Base-by-base conservation (phyloP, 2,113 vertebrate genomes). In the Melanocharis versteri region DNA sequence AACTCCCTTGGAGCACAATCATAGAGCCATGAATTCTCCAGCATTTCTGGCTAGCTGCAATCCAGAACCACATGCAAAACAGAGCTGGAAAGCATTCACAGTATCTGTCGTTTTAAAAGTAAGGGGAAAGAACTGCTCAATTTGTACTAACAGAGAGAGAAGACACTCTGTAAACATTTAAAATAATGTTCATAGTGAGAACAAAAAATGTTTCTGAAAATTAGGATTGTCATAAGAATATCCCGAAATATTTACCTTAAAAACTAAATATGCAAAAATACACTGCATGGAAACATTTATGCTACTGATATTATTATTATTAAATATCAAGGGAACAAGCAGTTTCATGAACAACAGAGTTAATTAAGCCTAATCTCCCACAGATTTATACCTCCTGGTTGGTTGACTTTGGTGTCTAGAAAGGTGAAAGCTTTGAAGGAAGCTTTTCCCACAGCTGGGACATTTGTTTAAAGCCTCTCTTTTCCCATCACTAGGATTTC, bases 341-440 rank as follows among this genome's bases (percentile, higher is more conserved):
- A 94, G 75, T 83, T 37, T 94, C 82, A 83, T n/a, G 48, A 95
- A 76, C 11, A 94, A 80, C 50, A 83, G 75, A 88, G 93, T 88
- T 92, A 92, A 96, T 88, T 79, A 92, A 92, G 47, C 24, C 30
- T 88, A 79, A 83, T 88, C 88, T 93, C 75, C 82, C 90, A 95
- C 54, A 83, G 54, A 77, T 73, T 69, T 73, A 47, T 28, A 61
- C 56, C 75, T 92, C 51, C 71, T 73, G 28, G 21, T 65, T 86
- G 18, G 53, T 58, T 83, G 85, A 79, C 82, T 95, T 60, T 4
- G 11, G 88, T 42, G 26, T 72, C 68, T 83, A 80, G 78, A 87
- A 96, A 93, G 48, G 61, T 26, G 37, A 82, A 96, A 91, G 54
- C 95, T 95, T 90, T 94, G 83, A 94, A 94, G 2, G 9, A 80